Conservation (phyloP, 2,888 invertebrate genomes). For the Branchellion lobata region DNA sequence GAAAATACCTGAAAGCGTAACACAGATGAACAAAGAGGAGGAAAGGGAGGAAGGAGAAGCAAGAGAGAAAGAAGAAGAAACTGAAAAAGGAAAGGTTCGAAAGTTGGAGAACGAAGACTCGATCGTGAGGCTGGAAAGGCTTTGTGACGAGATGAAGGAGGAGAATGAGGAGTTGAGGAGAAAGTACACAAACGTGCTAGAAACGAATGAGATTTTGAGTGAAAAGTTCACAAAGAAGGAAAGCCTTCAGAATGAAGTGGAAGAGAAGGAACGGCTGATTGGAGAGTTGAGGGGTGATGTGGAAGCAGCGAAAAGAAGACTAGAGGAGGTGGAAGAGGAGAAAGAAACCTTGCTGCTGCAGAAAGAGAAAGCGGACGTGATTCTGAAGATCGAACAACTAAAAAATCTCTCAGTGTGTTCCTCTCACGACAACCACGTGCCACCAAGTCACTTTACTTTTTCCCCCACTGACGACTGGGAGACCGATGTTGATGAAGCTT, state of each 20-base stretch:
- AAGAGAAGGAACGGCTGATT: not conserved
- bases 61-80: not conserved
- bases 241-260: not conserved
- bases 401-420: conserved; percentile 41
- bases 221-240: not conserved
- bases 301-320: conserved; percentile 3
- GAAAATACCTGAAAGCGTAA: not conserved
- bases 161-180: not conserved
- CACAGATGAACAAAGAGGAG: too few species aligned
- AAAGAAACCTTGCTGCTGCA: conserved; percentile 40
- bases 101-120: not conserved
- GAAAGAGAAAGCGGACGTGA: conserved; percentile 36
- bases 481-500: not conserved
- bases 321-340: conserved; percentile 32
- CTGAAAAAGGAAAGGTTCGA: not conserved
- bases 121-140: not conserved
- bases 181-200: conserved; percentile 8
- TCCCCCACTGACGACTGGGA: not conserved
- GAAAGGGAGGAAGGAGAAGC: not conserved
- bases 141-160: not conserved
- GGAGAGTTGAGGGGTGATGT: not conserved
- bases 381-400: conserved; percentile 45
- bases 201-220: not conserved
- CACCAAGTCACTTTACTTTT: not conserved
- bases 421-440: not conserved